Evolutionary conservation across 2,797 vertebrate species (phyloP).

Genomic region (Chromobotia macracanthus): DNA sequence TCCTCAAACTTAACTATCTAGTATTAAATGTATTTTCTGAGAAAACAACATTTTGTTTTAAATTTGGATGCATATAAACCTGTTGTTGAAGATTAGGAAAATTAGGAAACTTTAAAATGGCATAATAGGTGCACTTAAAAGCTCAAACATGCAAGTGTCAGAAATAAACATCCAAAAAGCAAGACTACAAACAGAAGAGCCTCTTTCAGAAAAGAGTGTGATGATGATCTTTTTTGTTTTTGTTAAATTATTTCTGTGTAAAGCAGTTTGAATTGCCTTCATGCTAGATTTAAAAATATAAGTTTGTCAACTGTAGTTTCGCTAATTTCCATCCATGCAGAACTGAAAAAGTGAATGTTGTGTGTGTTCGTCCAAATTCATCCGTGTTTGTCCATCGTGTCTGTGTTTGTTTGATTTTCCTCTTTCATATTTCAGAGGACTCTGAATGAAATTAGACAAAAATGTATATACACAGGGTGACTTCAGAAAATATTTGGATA

Average conservation of each 20-base stretch:
- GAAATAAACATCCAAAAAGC: slow-evolving; percentile 27
- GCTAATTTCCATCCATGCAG: neutral
- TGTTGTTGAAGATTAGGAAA: no score
- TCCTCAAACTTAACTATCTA: no score
- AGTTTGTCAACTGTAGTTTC: slow-evolving; percentile 5
- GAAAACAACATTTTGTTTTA: no score
- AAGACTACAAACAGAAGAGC: neutral
- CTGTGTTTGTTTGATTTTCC: neutral
- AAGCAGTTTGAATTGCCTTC: neutral
- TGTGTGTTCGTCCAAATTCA: neutral
- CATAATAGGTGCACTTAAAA: neutral
- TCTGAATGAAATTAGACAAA: no score
- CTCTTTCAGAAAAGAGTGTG: neutral
- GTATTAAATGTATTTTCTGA: no score
- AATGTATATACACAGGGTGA: no score
- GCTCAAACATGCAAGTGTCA: neutral
- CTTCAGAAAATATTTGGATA: no score
- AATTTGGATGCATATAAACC: no score
- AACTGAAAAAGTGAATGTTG: neutral
- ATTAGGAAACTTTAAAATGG: no score
- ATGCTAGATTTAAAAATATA: neutral
- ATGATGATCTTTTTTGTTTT: no score
- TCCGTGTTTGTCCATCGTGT: slow-evolving; percentile 14
- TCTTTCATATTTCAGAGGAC: neutral
- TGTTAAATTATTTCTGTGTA: no score